Percentiles rank a stretch among this genome's conserved stretches.
Evolutionary conservation across 53 echinoderm and acorn worm species (phyloP).

Genomic region (Holothuria leucospilota): DNA sequence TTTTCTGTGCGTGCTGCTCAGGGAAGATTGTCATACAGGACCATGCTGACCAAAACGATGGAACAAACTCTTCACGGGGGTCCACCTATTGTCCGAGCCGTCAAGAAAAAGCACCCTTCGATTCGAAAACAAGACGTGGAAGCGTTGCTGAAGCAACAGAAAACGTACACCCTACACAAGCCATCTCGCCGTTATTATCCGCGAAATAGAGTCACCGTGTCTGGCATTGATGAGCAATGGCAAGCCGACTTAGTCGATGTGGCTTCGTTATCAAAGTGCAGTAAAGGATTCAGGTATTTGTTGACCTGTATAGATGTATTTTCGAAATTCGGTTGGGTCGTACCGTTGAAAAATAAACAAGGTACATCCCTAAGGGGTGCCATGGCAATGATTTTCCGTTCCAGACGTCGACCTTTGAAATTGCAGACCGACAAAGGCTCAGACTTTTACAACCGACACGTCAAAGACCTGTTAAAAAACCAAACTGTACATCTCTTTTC

Average conservation of each 20-base stretch:
- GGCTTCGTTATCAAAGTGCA: conserved; percentile 29
- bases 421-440: conserved; percentile 56
- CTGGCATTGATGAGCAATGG: conserved; percentile 53
- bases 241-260: conserved; percentile 59
- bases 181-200: conserved; percentile 36
- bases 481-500: conserved; percentile 45
- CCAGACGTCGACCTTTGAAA: neutral
- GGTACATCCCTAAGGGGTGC: neutral
- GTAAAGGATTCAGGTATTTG: conserved; percentile 51
- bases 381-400: no score
- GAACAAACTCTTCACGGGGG: no score
- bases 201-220: conserved; percentile 61
- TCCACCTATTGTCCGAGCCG: no score
- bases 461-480: conserved; percentile 44
- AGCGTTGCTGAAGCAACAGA: no score
- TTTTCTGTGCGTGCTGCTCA: no score
- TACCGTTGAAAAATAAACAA: conserved; percentile 46
- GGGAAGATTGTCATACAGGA: no score
- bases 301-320: conserved; percentile 65
- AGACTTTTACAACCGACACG: conserved; percentile 55
- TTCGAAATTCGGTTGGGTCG: conserved; percentile 44
- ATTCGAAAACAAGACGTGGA: no score
- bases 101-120: no score
- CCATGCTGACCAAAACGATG: no score
- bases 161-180: conserved; percentile 51